Evolutionary conservation across 2,797 vertebrate genomes (phyloP).

Genomic region (Coranthus polyacanthus): DNA sequence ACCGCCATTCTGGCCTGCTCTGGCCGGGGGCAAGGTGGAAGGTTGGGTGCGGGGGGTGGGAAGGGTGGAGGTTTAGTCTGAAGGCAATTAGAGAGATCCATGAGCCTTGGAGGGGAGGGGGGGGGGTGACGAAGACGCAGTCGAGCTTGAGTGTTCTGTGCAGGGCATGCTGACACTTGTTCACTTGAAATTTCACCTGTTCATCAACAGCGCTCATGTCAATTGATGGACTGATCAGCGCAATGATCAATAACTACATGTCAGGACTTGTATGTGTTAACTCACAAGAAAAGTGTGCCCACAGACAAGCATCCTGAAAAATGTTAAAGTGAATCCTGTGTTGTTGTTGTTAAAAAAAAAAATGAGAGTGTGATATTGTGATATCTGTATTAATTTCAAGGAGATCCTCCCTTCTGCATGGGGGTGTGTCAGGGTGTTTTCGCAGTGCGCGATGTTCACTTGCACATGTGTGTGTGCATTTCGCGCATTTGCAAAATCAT

Average conservation of each 20-base stretch:
- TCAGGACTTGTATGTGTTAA: slow-evolving; percentile 35
- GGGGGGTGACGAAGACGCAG: slow-evolving; percentile 29
- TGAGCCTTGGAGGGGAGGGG: slow-evolving; percentile 18
- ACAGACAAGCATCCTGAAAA: neutral
- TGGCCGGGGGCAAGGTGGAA: slow-evolving; percentile 64
- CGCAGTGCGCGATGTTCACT: slow-evolving; percentile 8
- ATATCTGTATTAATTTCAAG: slow-evolving; percentile 22
- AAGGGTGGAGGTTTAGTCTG: slow-evolving; percentile 18
- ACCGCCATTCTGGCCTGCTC: slow-evolving; percentile 73
- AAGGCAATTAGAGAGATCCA: slow-evolving; percentile 76
- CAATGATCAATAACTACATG: slow-evolving; percentile 55
- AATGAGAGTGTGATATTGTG: slow-evolving; percentile 10
- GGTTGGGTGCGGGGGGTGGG: slow-evolving; percentile 19
- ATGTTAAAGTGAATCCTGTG: slow-evolving; percentile 11
- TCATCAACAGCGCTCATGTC: slow-evolving; percentile 40
- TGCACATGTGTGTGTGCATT: slow-evolving; percentile 7
- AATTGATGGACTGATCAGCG: slow-evolving; percentile 48
- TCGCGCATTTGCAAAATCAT: slow-evolving; percentile 46
- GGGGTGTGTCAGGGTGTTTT: slow-evolving; percentile 13
- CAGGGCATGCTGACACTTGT: slow-evolving; percentile 68
- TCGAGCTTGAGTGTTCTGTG: slow-evolving; percentile 11
- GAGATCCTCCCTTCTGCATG: slow-evolving; percentile 2
- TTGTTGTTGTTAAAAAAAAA: neutral
- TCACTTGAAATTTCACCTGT: slow-evolving; percentile 56
- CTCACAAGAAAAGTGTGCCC: slow-evolving; percentile 3